A percentile compares a stretch with the other conserved stretches of the same genome.
These are phyloP conservation scores for Cheilosia impressa DNA, from an alignment of 2,888 invertebrate genomes.

Conservation along the genomic window DNA sequence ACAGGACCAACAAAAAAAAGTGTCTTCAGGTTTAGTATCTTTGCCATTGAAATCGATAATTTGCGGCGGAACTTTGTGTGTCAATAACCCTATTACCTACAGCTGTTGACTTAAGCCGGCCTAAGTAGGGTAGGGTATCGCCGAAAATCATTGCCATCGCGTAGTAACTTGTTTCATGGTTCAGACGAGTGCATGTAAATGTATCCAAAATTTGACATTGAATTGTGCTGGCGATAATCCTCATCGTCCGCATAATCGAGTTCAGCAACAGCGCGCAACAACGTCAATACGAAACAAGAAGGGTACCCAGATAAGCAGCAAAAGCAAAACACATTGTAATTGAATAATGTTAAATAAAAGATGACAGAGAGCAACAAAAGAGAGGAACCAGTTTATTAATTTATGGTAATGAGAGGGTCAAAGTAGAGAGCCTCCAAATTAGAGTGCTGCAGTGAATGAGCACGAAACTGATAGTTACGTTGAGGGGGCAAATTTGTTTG, in stretches of 20 bases:
- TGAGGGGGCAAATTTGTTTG: neutral
- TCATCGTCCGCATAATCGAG: constrained; percentile 6
- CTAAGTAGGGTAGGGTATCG: constrained; percentile 58
- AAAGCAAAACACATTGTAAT: constrained; percentile 16
- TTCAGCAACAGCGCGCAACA: constrained; percentile 1
- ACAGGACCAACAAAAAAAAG: neutral
- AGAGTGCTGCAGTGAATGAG: constrained; percentile 36
- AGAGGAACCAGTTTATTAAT: constrained; percentile 51
- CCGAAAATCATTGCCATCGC: constrained; percentile 14
- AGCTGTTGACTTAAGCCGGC: constrained; percentile 44
- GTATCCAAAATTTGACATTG: constrained; percentile 31
- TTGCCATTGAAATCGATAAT: constrained; percentile 51
- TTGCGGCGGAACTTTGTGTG: constrained; percentile 54
- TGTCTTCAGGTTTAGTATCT: constrained; percentile 49
- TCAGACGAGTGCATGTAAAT: neutral
- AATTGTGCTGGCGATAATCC: constrained; percentile 6
- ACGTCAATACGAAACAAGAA: constrained; percentile 9
- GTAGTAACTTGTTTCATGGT: constrained; percentile 7
- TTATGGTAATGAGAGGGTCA: constrained; percentile 64
- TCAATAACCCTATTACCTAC: constrained; percentile 69
- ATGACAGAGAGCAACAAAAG: constrained; percentile 25
- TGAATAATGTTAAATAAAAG: constrained; percentile 28
- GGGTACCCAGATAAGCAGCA: neutral
- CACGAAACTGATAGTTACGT: neutral
- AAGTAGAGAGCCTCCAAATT: constrained; percentile 53